Evolutionary conservation across 2,888 invertebrate species (phyloP).

Genomic region (Eutolmus rufibarbis): DNA sequence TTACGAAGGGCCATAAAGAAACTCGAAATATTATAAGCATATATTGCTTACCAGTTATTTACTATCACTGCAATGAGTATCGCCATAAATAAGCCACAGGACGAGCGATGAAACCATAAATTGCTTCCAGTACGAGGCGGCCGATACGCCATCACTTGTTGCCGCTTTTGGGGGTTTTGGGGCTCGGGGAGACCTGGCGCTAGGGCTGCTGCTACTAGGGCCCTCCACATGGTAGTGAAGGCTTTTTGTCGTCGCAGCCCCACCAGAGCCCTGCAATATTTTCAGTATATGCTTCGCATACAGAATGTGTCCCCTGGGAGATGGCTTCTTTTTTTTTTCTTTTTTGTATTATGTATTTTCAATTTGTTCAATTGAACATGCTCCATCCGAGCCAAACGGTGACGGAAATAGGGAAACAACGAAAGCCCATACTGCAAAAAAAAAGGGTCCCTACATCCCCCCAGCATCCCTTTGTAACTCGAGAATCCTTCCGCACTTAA

Average conservation of each 20-base stretch:
- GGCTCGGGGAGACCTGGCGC: not conserved
- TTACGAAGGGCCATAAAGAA: constrained; percentile 14
- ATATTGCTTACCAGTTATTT: constrained; percentile 25
- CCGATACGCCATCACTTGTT: constrained; percentile 27
- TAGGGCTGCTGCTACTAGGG: not conserved
- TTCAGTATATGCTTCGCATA: not conserved
- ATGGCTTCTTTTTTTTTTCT: not conserved
- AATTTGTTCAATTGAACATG: constrained; percentile 40
- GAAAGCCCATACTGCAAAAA: not conserved
- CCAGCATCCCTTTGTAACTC: not conserved
- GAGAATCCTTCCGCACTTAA: constrained; percentile 2
- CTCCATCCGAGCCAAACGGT: not conserved
- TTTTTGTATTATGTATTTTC: constrained; percentile 18
- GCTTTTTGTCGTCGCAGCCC: not conserved
- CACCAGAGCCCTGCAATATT: not conserved
- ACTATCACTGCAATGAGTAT: constrained; percentile 23
- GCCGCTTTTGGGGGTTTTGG: not conserved
- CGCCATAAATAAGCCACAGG: constrained; percentile 22
- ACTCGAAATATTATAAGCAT: constrained; percentile 15
- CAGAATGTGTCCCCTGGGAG: constrained; percentile 34
- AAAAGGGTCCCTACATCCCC: not conserved
- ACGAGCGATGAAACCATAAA: constrained; percentile 25
- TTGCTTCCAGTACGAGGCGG: not conserved
- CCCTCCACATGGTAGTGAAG: not conserved
- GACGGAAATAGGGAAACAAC: not conserved